These are phyloP conservation scores for Melinaea menophilus DNA, from an alignment of 2,888 invertebrate species.

Conservation along the genomic window DNA sequence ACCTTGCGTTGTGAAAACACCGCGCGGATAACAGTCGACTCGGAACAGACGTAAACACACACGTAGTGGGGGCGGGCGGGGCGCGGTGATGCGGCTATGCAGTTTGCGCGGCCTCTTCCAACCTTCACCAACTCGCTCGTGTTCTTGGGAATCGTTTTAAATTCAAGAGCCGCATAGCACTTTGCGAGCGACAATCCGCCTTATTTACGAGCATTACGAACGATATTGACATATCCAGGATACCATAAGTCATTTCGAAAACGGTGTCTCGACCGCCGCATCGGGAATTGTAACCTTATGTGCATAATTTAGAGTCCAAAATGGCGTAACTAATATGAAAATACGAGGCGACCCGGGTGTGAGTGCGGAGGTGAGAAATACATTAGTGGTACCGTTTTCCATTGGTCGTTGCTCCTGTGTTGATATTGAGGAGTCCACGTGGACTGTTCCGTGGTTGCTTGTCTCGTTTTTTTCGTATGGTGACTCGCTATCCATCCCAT, in stretches of 20 bases:
- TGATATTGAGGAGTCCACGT: conserved; percentile 78
- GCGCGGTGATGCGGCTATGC: conserved; percentile 73
- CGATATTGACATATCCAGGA: conserved; percentile 49
- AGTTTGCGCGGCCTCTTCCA: conserved; percentile 76
- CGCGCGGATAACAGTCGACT: conserved; percentile 68
- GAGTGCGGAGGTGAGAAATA: conserved; percentile 79
- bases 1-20: conserved; percentile 60
- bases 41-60: conserved; percentile 60
- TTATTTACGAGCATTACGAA: conserved; percentile 47
- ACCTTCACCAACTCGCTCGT: conserved; percentile 76
- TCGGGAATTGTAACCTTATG: conserved; percentile 59
- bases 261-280: conserved; percentile 44
- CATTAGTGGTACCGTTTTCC: conserved; percentile 78
- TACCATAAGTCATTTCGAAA: conserved; percentile 64
- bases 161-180: conserved; percentile 73
- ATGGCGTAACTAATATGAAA: conserved; percentile 58
- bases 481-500: conserved; percentile 71
- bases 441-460: conserved; percentile 71
- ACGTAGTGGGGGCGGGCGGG: conserved; percentile 44
- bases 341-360: conserved; percentile 68
- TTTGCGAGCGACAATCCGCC: conserved; percentile 53
- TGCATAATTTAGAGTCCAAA: conserved; percentile 53
- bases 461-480: conserved; percentile 75
- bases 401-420: conserved; percentile 78
- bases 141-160: conserved; percentile 78